These are phyloP conservation scores for Mormyrus iriodes DNA, from an alignment of 2,113 vertebrate genomes.

Conservation along the genomic window DNA sequence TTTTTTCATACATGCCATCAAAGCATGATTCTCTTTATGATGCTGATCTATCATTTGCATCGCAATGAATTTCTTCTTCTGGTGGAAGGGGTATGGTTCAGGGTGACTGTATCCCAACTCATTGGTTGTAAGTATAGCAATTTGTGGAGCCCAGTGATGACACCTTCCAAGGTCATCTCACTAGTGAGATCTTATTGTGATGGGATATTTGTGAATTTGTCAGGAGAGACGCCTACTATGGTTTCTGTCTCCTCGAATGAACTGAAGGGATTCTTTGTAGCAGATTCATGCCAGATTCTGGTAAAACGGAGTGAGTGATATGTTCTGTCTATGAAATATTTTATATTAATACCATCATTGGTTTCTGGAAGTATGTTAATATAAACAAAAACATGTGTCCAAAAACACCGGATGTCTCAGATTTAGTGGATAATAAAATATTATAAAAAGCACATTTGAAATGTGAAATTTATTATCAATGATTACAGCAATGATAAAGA, in stretches of 20 bases:
- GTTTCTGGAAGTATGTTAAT: not conserved
- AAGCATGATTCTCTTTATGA: not conserved
- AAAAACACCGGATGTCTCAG: not conserved
- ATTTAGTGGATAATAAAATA: not conserved
- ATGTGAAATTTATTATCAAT: not conserved
- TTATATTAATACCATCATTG: not conserved
- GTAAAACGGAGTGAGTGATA: not conserved
- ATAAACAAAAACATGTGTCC: not conserved
- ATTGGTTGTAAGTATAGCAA: not conserved
- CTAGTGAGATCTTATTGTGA: not conserved
- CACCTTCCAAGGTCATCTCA: not conserved
- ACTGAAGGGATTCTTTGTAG: not conserved
- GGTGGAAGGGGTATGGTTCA: not conserved
- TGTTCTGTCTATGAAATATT: not conserved
- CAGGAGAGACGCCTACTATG: not conserved
- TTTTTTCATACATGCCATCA: not conserved
- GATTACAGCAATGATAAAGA: not conserved
- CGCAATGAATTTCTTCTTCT: not conserved
- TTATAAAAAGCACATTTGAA: not conserved
- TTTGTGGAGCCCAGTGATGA: not conserved
- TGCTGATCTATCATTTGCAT: not conserved
- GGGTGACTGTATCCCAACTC: not conserved
- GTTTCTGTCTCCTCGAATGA: not conserved
- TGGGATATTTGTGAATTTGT: not conserved
- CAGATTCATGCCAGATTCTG: not conserved